Percentiles rank a stretch among this genome's conserved stretches.
Evolutionary conservation across 2,113 vertebrate species (phyloP).

Genomic region (Pomatostomus ruficeps): DNA sequence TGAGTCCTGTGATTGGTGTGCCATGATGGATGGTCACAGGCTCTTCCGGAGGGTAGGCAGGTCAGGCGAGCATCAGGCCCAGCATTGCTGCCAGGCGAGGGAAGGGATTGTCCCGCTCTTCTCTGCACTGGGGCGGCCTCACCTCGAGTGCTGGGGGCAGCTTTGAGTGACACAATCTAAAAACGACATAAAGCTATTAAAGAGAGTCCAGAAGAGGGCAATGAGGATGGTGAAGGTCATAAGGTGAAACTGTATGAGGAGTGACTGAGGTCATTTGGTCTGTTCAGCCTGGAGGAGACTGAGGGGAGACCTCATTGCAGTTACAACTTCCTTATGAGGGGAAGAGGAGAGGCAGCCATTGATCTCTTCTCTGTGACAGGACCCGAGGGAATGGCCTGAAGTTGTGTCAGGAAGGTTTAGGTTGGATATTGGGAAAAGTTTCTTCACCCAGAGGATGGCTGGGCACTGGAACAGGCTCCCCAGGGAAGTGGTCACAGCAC

Average conservation of each 20-base stretch:
- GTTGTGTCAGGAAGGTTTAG: not conserved
- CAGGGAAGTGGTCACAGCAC: not conserved
- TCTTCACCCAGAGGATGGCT: not conserved
- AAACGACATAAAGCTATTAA: not conserved
- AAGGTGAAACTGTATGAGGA: accelerated
- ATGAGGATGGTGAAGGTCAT: not conserved
- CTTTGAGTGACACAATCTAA: accelerated
- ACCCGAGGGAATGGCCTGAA: not conserved
- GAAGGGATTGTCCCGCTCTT: not conserved
- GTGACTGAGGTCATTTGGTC: not conserved
- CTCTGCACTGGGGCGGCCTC: accelerated
- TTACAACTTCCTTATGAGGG: not conserved
- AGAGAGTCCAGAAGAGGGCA: not conserved
- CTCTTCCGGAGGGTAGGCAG: not conserved
- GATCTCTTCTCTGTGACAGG: not conserved
- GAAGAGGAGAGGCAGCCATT: not conserved
- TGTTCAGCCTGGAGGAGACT: not conserved
- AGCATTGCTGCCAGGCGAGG: accelerated
- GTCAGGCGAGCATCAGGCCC: not conserved
- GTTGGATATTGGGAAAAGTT: not conserved
- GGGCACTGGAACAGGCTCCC: not conserved
- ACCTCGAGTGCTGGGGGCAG: accelerated
- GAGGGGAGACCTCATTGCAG: not conserved
- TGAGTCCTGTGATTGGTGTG: not conserved
- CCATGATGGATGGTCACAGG: not conserved